Percentiles rank a stretch among this genome's conserved stretches.
Evolutionary conservation across 23 tunicate species (phyloP).

Genomic region (Pegea sp.): DNA sequence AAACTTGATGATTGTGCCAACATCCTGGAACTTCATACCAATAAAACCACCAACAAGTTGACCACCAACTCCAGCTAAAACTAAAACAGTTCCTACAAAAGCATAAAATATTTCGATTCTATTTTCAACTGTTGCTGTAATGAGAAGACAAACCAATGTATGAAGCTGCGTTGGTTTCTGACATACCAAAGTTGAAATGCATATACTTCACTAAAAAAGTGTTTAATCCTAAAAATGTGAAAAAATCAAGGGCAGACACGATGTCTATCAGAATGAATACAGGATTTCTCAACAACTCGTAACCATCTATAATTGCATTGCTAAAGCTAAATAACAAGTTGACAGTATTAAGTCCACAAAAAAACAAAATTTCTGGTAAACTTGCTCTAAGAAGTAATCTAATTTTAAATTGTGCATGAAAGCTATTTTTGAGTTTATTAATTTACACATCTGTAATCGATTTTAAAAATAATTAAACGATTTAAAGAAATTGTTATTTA

Average conservation of each 20-base stretch:
- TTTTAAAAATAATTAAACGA: no score
- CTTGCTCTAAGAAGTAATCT: no score
- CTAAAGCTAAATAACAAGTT: neutral
- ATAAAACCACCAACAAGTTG: neutral
- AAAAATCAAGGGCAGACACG: neutral
- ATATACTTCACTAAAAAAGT: neutral
- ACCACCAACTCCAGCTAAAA: neutral
- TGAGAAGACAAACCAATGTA: neutral
- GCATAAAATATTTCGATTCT: neutral
- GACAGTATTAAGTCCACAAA: no score
- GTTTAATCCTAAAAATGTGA: neutral
- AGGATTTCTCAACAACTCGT: neutral
- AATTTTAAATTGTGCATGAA: no score
- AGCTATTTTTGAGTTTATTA: no score
- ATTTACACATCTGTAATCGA: no score
- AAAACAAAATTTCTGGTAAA: no score
- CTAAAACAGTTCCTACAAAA: neutral
- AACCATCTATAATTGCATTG: neutral
- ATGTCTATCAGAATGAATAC: neutral
- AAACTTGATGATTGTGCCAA: neutral
- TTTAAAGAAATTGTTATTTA: no score
- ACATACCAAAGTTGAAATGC: neutral
- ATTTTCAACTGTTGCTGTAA: no score
- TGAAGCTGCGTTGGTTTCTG: neutral
- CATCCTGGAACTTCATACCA: neutral